Evolutionary conservation across 2,888 invertebrate genomes (phyloP), one percentile per base, ranked within the genome.

Genomic region (Dasysyrphus tricinctus): DNA sequence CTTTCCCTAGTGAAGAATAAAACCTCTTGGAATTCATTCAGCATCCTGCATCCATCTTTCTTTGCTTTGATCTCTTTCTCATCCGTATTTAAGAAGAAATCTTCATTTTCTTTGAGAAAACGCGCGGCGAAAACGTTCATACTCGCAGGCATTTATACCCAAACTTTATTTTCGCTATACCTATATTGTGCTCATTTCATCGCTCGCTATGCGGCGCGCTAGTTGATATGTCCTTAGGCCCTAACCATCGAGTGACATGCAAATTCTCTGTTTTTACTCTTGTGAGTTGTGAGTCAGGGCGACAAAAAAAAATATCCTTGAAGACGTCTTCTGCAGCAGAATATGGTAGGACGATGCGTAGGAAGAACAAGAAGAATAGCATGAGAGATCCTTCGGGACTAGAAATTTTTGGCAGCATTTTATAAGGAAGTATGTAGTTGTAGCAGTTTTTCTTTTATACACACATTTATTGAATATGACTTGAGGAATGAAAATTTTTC

Each of bases 241-340:
- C 57, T 77, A 80, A 61, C 80, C 85, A 81, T 85, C 85, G 69
- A 81, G 77, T 85, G 85, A 81, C 85, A 85, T 85, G 77, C 80
- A 85, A 85, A 84, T 80, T 32, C 77, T 82, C 5, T 47, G 76
- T 61, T 72, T 72, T 37, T 56, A 42, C 39, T 51, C 54, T 34
- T 47, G 29, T 37, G 61, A 34, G n/a, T 2, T 7, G 67, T 29
- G 39, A 56, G 49, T 49, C 6, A 67, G 67, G 34, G 19, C 67
- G 34, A 67, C 49, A 37, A 67, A 47, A 67, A 61, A 77, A 54
- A 29, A 7, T 49, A 84, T 85, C 72, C 80, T 73, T 77, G 69
- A 56, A 67, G 54, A 77, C 67, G 84, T 85, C 84, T 85, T 61
- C 54, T 42, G 54, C 76, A 80, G 54, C 76, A 80, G 69, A 67